Percentiles rank a stretch among this genome's conserved stretches.
phyloP scores from a whole-genome alignment of 2,888 invertebrate genomes.

The Panzeria rudis region DNA sequence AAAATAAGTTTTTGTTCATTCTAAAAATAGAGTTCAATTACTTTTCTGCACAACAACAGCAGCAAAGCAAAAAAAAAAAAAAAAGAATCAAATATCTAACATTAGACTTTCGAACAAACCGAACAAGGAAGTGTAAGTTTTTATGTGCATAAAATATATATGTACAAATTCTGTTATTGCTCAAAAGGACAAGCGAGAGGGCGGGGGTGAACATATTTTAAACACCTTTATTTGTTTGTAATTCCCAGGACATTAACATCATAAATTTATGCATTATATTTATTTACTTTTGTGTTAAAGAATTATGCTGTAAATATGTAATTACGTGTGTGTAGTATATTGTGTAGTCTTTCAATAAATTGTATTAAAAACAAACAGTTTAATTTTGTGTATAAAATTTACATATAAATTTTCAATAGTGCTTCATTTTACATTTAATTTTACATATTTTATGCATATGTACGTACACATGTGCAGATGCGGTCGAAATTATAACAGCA shows the following conservation, averaged over 20 bases:
- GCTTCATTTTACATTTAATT: no score
- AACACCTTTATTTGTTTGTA: constrained; percentile 55
- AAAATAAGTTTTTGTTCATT: constrained; percentile 53
- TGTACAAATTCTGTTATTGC: not conserved
- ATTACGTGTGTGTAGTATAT: not conserved
- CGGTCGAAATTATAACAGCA: no score
- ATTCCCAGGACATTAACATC: constrained; percentile 68
- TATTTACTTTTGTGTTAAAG: constrained; percentile 28
- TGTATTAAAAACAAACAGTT: constrained; percentile 45
- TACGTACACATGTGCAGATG: no score
- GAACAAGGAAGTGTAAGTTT: constrained; percentile 56
- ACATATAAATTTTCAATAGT: no score
- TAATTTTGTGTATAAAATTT: constrained; percentile 34
- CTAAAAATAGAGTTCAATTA: constrained; percentile 72
- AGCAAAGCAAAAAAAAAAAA: constrained; percentile 13
- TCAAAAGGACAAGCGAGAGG: not conserved
- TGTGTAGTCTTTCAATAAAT: not conserved
- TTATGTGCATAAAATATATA: not conserved
- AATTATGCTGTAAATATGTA: not conserved
- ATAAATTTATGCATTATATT: constrained; percentile 66
- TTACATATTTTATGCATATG: no score
- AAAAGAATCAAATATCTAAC: constrained; percentile 36
- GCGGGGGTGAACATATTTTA: constrained; percentile 8
- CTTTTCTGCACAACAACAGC: constrained; percentile 65
- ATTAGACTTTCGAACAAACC: constrained; percentile 18